Conservation (phyloP, 2,113 vertebrate genomes). For the Naja naja region DNA sequence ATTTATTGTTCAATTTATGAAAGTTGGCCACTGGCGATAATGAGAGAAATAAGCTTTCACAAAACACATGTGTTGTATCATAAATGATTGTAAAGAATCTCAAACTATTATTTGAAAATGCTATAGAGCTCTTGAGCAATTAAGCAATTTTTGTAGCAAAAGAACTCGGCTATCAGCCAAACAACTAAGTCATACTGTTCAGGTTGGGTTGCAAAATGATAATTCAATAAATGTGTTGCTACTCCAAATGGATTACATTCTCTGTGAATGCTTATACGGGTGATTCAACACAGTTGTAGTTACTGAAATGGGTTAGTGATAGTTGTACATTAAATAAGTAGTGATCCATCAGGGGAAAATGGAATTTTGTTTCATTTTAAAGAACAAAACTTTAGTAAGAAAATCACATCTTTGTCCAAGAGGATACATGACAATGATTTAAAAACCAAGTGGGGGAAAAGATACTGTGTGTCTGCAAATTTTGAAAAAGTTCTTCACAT, state of each 20-base stretch:
- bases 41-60: slow-evolving; percentile 31
- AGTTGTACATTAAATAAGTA: not conserved
- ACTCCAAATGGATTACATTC: not conserved
- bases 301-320: not conserved
- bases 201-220: not conserved
- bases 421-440: not conserved
- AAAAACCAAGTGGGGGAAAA: accelerated
- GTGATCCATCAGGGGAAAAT: not conserved
- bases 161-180: not conserved
- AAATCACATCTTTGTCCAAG: not conserved
- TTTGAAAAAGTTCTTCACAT: not conserved
- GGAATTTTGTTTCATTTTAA: not conserved
- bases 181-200: not conserved
- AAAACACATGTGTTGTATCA: slow-evolving; percentile 49
- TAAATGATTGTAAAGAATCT: slow-evolving; percentile 35
- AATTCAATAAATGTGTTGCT: not conserved
- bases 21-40: slow-evolving; percentile 9
- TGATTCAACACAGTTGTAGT: not conserved
- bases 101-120: slow-evolving; percentile 31
- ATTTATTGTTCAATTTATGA: slow-evolving; percentile 41
- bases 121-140: slow-evolving; percentile 38
- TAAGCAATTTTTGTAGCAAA: slow-evolving; percentile 23
- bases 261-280: not conserved
- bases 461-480: not conserved
- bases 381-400: not conserved